Percentiles rank a stretch among this genome's conserved stretches.
These are phyloP conservation scores for Trematocara unimaculatum DNA, from an alignment of 2,113 vertebrate species.

Conservation along the genomic window DNA sequence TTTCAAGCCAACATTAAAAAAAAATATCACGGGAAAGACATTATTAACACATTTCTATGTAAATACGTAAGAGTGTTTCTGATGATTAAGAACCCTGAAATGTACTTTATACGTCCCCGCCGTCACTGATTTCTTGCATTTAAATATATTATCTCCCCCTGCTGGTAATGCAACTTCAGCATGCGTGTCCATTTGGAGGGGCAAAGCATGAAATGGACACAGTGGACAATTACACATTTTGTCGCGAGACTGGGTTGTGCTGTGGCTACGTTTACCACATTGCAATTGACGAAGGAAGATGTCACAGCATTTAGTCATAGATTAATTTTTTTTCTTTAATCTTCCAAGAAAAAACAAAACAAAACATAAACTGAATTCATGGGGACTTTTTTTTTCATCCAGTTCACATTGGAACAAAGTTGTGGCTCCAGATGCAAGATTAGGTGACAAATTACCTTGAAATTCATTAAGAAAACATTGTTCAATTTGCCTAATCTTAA, in stretches of 20 bases:
- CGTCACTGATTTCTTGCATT: background rate
- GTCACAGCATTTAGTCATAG: background rate
- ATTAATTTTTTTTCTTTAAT: background rate
- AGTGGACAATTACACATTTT: background rate
- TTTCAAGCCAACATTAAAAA: background rate
- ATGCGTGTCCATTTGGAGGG: background rate
- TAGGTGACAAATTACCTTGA: background rate
- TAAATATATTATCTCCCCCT: background rate
- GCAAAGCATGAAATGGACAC: background rate
- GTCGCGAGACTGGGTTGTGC: background rate
- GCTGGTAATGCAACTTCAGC: background rate
- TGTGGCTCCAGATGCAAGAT: background rate
- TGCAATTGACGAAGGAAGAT: background rate
- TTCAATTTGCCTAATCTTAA: background rate
- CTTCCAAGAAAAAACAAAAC: background rate
- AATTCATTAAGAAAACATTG: background rate
- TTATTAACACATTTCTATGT: background rate
- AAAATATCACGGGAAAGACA: background rate
- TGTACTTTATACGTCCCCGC: background rate
- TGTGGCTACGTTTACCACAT: background rate
- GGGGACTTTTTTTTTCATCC: background rate
- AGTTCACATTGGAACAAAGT: background rate
- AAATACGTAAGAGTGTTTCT: background rate
- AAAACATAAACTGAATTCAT: background rate
- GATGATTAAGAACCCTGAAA: background rate